Base-by-base conservation (phyloP, 2,797 vertebrate genomes). In the Catharus ustulatus region DNA sequence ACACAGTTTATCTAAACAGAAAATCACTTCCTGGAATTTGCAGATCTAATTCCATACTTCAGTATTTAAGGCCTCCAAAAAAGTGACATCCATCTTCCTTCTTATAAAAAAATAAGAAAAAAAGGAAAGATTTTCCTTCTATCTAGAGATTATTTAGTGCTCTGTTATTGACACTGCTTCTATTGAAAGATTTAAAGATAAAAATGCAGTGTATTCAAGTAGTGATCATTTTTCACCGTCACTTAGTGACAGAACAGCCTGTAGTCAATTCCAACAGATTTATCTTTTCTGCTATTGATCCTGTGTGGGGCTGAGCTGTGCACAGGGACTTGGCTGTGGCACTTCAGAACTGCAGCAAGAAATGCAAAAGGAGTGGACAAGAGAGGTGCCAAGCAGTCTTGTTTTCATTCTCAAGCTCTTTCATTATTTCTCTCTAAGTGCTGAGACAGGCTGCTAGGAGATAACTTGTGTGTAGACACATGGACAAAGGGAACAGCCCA, bases 151-250 rank as follows among this genome's bases (percentile, higher is more conserved):
- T 98, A 97, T 98, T 98, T 98, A 97, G 97, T 97, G 94, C 95
- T 96, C 95, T 97, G 97, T 77, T 97, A 97, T 98, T 96, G 97
- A 98, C 97, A 96, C 87, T 29, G 74, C 87, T 96, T 96, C 97
- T 96, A 93, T 97, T 96, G 97, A 97, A 98, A 98, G 97, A 98
- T 98, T 97, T 97, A 94, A 96, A 97, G 97, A 97, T 97, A 96
- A 97, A 98, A 97, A 96, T 87, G 95, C 97, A 94, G 87, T 87
- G 96, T 92, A 97, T 98, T 98, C 96, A 94, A 97, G 96, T 62
- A 84, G 93, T 17, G 80, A 94, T 95, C 97, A 92, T 98, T 98
- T 97, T 97, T 98, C 98, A 98, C 95, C 48, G 91, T 97, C 97
- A 96, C 94, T 98, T 97, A 97, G 96, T 97, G 98, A 97, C 98